A percentile compares a stretch with the other conserved stretches of the same genome.
These are phyloP conservation scores for Epinotia bilunana DNA, from an alignment of 2,888 invertebrate species.

Conservation along the genomic window DNA sequence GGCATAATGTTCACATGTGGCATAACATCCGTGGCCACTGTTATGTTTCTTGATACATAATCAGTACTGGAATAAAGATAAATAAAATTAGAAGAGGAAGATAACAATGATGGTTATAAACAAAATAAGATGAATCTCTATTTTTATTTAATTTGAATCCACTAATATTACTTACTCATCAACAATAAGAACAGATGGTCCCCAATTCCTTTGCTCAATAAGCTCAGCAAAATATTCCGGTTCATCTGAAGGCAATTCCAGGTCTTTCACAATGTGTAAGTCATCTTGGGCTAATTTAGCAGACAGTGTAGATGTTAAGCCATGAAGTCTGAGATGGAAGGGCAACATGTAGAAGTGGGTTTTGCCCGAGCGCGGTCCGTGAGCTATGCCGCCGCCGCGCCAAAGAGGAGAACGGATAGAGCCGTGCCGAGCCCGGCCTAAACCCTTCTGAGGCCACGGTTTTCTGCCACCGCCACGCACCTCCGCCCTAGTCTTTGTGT, in stretches of 20 bases:
- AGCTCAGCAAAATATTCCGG: slow-evolving; percentile 91
- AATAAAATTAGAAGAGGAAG: neutral
- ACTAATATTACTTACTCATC: slow-evolving; percentile 88
- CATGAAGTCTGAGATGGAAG: slow-evolving; percentile 89
- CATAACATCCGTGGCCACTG: slow-evolving; percentile 90
- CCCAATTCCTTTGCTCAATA: slow-evolving; percentile 95
- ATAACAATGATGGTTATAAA: too few species aligned
- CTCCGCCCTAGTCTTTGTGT: slow-evolving; percentile 92
- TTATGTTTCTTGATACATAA: slow-evolving; percentile 94
- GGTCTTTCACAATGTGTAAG: slow-evolving; percentile 93
- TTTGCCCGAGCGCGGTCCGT: slow-evolving; percentile 96
- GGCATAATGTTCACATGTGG: slow-evolving; percentile 97
- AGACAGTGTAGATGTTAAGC: slow-evolving; percentile 93
- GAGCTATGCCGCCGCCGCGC: slow-evolving; percentile 91
- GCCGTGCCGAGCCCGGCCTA: slow-evolving; percentile 95
- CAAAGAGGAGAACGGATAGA: slow-evolving; percentile 96
- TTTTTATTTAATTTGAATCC: too few species aligned
- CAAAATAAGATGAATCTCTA: too few species aligned
- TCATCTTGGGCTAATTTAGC: slow-evolving; percentile 98
- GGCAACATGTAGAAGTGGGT: slow-evolving; percentile 98
- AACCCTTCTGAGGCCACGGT: slow-evolving; percentile 98
- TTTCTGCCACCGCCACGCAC: slow-evolving; percentile 95
- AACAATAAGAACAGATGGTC: slow-evolving; percentile 96
- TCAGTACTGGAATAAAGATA: slow-evolving; percentile 87
- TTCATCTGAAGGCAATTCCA: slow-evolving; percentile 94